Conservation (phyloP, 2,113 vertebrate genomes). For the Tenrec ecaudatus region DNA sequence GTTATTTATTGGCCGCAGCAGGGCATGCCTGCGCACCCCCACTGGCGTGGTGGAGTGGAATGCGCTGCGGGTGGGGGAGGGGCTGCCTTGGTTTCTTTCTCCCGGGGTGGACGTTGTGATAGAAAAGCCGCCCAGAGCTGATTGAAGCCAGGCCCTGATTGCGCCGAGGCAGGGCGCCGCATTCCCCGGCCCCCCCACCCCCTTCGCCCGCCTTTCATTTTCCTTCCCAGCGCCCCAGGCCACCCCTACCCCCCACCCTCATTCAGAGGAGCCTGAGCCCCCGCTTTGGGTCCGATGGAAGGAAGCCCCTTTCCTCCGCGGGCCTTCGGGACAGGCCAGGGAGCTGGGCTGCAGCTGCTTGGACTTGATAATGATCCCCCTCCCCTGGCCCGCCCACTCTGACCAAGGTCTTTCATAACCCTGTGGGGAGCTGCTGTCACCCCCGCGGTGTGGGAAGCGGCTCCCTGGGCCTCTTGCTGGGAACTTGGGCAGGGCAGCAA, state of each 20-base stretch:
- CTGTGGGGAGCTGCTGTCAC: slow-evolving; percentile 79
- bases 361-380: slow-evolving; percentile 76
- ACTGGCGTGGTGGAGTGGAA: slow-evolving; percentile 71
- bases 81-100: slow-evolving; percentile 57
- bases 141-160: slow-evolving; percentile 69
- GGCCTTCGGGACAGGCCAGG: no score
- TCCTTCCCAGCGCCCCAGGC: slow-evolving; percentile 11
- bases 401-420: slow-evolving; percentile 79
- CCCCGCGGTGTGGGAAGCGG: slow-evolving; percentile 82
- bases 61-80: slow-evolving; percentile 71
- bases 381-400: slow-evolving; percentile 65
- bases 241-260: slow-evolving; percentile 15
- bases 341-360: slow-evolving; percentile 76
- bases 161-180: slow-evolving; percentile 32
- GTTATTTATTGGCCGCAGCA: slow-evolving; percentile 80
- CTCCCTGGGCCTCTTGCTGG: slow-evolving; percentile 76
- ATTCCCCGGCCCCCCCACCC: background rate
- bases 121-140: slow-evolving; percentile 60
- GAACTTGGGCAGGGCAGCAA: slow-evolving; percentile 55
- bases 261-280: slow-evolving; percentile 63
- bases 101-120: slow-evolving; percentile 79
- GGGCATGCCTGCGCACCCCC: slow-evolving; percentile 73
- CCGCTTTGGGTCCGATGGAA: slow-evolving; percentile 59
- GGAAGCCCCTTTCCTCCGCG: slow-evolving; percentile 43
- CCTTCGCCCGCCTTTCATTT: slow-evolving; percentile 12